phyloP scores from a whole-genome alignment of 2,113 vertebrate genomes.

The Dicerorhinus sumatrensis region DNA sequence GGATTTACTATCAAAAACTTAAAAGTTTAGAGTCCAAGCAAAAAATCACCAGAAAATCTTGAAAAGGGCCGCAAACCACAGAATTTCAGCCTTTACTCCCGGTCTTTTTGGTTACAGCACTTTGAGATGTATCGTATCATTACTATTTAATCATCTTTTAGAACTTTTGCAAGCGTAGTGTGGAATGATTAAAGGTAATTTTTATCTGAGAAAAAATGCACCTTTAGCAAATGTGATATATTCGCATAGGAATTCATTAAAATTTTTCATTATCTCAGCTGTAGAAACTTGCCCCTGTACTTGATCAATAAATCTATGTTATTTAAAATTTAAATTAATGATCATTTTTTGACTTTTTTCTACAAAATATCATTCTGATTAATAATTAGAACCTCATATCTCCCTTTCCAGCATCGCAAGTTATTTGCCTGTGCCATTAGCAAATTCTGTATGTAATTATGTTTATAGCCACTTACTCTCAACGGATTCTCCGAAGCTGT shows the following conservation, averaged over 20 bases:
- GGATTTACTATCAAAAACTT: neutral
- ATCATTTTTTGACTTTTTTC: slow-evolving; percentile 54
- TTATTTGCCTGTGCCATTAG: slow-evolving; percentile 48
- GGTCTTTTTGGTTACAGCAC: neutral
- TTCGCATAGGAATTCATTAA: slow-evolving; percentile 71
- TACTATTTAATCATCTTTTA: slow-evolving; percentile 67
- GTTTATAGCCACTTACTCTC: neutral
- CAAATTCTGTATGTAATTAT: slow-evolving; percentile 21
- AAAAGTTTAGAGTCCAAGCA: neutral
- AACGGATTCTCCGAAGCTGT: neutral
- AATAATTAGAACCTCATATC: slow-evolving; percentile 8
- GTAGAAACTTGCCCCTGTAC: slow-evolving; percentile 22
- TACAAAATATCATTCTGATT: slow-evolving; percentile 53
- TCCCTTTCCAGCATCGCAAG: neutral
- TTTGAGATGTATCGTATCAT: slow-evolving; percentile 48
- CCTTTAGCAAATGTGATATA: slow-evolving; percentile 57
- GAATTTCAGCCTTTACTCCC: neutral
- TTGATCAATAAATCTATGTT: slow-evolving; percentile 68
- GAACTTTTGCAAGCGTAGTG: slow-evolving; percentile 46
- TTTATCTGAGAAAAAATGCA: slow-evolving; percentile 57
- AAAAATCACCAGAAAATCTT: neutral
- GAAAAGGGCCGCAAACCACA: neutral
- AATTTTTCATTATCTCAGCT: slow-evolving; percentile 63
- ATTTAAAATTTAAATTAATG: slow-evolving; percentile 74
- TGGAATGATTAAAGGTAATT: slow-evolving; percentile 63